A percentile compares a stretch with the other conserved stretches of the same genome.
These are phyloP conservation scores for Takifugu rubripes DNA, from an alignment of 2,797 vertebrate genomes.

Conservation along the genomic window DNA sequence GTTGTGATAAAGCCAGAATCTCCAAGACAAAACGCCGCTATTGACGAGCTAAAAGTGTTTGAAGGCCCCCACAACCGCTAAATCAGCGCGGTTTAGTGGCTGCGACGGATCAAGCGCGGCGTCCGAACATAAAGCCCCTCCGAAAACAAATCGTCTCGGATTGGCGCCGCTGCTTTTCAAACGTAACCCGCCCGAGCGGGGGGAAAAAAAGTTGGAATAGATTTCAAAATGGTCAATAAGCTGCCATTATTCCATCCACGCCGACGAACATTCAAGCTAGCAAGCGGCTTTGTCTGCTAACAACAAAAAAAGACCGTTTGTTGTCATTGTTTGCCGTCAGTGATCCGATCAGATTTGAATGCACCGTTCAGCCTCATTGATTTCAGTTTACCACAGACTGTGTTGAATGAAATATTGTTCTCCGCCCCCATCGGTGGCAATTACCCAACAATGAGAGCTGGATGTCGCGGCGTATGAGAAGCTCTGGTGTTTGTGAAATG, in stretches of 20 bases:
- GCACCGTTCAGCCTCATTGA: slow-evolving; percentile 68
- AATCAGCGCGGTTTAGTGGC: slow-evolving; percentile 31
- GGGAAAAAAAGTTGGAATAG: slow-evolving; percentile 43
- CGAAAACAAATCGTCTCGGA: background rate
- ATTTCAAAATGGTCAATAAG: slow-evolving; percentile 47
- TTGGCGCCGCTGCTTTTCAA: slow-evolving; percentile 22
- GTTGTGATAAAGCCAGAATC: slow-evolving; percentile 58
- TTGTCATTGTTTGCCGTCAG: slow-evolving; percentile 64
- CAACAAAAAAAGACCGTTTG: slow-evolving; percentile 53
- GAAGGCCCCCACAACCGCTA: slow-evolving; percentile 49
- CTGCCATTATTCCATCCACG: slow-evolving; percentile 47
- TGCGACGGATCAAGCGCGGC: slow-evolving; percentile 48
- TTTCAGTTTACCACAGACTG: slow-evolving; percentile 71
- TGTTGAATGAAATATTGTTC: slow-evolving; percentile 60
- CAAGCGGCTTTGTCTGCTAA: slow-evolving; percentile 49
- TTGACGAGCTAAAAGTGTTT: slow-evolving; percentile 55
- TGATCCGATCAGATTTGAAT: slow-evolving; percentile 69
- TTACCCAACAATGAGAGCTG: slow-evolving; percentile 56
- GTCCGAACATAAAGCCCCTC: slow-evolving; percentile 11
- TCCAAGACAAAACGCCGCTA: slow-evolving; percentile 44
- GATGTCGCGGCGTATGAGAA: slow-evolving; percentile 42
- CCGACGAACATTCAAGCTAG: slow-evolving; percentile 52
- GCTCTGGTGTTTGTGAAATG: slow-evolving; percentile 37
- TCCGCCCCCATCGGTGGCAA: slow-evolving; percentile 56
- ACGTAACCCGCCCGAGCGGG: slow-evolving; percentile 26